These are phyloP conservation scores for Hydriomena furcata DNA, from an alignment of 2,888 invertebrate genomes.

Conservation along the genomic window DNA sequence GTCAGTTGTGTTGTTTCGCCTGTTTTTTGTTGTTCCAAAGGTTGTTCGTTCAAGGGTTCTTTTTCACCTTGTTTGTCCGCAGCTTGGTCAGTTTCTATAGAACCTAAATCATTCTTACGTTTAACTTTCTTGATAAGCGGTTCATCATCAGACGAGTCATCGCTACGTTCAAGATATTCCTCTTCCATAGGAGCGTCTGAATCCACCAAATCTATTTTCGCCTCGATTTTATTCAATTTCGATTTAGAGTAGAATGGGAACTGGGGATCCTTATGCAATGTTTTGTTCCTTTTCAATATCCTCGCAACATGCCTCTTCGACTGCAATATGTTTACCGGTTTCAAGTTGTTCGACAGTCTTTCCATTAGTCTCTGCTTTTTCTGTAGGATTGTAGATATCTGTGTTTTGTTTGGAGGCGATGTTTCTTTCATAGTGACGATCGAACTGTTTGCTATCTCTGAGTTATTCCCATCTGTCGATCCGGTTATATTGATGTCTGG, in stretches of 20 bases:
- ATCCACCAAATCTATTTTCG: slow-evolving; percentile 43
- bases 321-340: slow-evolving; percentile 50
- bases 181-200: slow-evolving; percentile 48
- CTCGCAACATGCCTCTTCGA: slow-evolving; percentile 25
- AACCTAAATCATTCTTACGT: slow-evolving; percentile 38
- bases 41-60: background rate
- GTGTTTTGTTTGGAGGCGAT: background rate
- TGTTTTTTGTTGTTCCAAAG: background rate
- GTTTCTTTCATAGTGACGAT: background rate
- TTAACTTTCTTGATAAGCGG: slow-evolving; percentile 60
- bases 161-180: slow-evolving; percentile 29
- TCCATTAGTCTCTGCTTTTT: slow-evolving; percentile 23
- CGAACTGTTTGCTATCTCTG: background rate
- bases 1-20: background rate
- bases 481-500: slow-evolving; percentile 31
- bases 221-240: slow-evolving; percentile 30
- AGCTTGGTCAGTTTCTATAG: background rate
- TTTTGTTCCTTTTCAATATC: slow-evolving; percentile 19
- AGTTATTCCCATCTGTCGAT: slow-evolving; percentile 6
- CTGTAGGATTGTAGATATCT: slow-evolving; percentile 12
- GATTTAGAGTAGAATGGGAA: slow-evolving; percentile 8
- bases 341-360: slow-evolving; percentile 31
- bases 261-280: background rate
- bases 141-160: slow-evolving; percentile 67
- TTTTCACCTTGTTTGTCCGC: background rate